Percentiles rank a stretch among this genome's conserved stretches.
Evolutionary conservation across 2,113 vertebrate species (phyloP).

Genomic region (Thymallus thymallus): DNA sequence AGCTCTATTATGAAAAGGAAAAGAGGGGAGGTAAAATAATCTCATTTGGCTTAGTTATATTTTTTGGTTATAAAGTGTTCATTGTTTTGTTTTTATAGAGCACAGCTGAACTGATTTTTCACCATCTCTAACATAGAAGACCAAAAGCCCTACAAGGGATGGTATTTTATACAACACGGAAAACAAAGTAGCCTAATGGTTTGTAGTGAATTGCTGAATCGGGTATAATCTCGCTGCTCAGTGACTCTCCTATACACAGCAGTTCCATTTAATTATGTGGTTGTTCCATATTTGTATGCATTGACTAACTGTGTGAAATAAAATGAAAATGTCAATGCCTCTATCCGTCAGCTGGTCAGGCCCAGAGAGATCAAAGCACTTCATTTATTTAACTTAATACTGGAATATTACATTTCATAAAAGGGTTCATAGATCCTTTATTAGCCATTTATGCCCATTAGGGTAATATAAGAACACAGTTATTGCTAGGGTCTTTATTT

Average conservation of each 20-base stretch:
- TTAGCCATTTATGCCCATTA: not conserved
- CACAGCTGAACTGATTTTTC: conserved; percentile 36
- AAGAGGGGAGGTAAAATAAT: conserved; percentile 31
- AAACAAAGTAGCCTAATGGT: not conserved
- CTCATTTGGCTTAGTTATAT: conserved; percentile 36
- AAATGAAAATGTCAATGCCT: not conserved
- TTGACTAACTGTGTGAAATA: not conserved
- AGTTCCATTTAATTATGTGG: not conserved
- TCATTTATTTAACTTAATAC: not conserved
- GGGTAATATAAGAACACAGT: not conserved
- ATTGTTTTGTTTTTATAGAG: conserved; percentile 51
- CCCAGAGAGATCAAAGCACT: not conserved
- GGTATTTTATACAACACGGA: not conserved
- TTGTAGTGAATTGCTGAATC: not conserved
- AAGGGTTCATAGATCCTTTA: not conserved
- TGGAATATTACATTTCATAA: not conserved
- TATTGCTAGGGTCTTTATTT: not conserved
- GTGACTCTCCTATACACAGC: not conserved
- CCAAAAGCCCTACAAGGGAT: not conserved
- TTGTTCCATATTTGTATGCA: not conserved
- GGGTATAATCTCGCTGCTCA: not conserved
- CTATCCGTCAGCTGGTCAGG: not conserved
- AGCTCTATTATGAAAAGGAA: conserved; percentile 38
- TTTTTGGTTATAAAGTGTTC: conserved; percentile 48
- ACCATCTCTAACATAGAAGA: conserved; percentile 16